phyloP scores from a whole-genome alignment of 2,797 vertebrate species.

The Masticophis lateralis region DNA sequence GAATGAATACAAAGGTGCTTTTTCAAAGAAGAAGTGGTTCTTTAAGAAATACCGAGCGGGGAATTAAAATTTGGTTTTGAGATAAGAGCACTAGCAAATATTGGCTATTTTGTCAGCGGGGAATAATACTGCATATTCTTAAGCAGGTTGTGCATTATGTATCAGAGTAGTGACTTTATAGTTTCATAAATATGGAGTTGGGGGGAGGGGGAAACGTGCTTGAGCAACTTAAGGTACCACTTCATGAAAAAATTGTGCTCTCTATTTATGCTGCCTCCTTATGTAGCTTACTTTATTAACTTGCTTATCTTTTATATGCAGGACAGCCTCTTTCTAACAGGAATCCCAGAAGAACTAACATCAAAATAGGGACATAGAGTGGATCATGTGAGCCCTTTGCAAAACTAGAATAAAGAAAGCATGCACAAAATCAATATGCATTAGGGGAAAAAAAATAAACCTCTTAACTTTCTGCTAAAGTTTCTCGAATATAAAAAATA shows the following conservation, averaged over 20 bases:
- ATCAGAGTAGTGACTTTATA: constrained; percentile 27
- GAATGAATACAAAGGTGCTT: not conserved
- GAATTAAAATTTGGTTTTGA: not conserved
- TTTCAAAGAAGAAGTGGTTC: constrained; percentile 22
- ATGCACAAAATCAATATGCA: constrained; percentile 32
- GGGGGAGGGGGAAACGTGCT: constrained; percentile 36
- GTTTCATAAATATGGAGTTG: constrained; percentile 59
- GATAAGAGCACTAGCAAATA: not conserved
- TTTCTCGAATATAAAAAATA: not conserved
- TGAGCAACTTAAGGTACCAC: constrained; percentile 57
- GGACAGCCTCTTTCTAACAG: constrained; percentile 33
- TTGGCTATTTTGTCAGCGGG: constrained; percentile 17
- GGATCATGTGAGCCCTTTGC: constrained; percentile 22
- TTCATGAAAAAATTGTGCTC: constrained; percentile 66
- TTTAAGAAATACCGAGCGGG: constrained; percentile 13
- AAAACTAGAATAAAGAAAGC: constrained; percentile 25
- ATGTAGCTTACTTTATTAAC: constrained; percentile 62
- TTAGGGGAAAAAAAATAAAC: constrained; percentile 41
- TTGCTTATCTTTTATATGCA: constrained; percentile 51
- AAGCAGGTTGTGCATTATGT: constrained; percentile 38
- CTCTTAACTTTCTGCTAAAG: not conserved
- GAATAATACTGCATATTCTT: constrained; percentile 29
- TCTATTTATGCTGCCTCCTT: constrained; percentile 60
- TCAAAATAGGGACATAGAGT: not conserved
- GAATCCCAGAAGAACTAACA: constrained; percentile 33